Evolutionary conservation across 2,888 invertebrate genomes (phyloP).

Genomic region (Idaea dimidiata): DNA sequence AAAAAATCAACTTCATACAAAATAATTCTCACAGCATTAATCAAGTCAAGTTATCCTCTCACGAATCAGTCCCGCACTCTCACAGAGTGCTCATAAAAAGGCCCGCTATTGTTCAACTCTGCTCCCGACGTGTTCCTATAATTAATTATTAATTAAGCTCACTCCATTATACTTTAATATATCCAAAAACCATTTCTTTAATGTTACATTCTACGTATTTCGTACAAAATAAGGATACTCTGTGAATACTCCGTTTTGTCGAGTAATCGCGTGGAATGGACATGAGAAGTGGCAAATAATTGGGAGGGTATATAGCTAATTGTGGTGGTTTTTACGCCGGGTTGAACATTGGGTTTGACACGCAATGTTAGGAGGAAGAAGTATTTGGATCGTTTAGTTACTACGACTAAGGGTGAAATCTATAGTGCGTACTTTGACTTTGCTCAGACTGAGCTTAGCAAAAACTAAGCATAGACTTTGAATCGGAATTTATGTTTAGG

Average conservation of each 20-base stretch:
- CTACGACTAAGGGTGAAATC: too few relatives aligned
- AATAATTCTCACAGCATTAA: slow-evolving; percentile 12
- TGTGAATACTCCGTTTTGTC: slow-evolving; percentile 5
- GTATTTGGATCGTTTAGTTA: background rate
- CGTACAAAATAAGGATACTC: background rate
- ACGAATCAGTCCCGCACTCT: slow-evolving; percentile 7
- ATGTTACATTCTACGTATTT: slow-evolving; percentile 19
- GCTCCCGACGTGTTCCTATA: slow-evolving; percentile 28
- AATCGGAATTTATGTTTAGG: too few relatives aligned
- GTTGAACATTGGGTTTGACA: background rate
- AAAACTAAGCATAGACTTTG: too few relatives aligned
- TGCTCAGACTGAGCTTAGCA: too few relatives aligned
- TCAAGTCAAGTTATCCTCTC: slow-evolving; percentile 9
- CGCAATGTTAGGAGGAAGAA: background rate
- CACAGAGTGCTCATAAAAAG: slow-evolving; percentile 6
- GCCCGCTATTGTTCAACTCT: slow-evolving; percentile 10
- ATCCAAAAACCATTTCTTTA: slow-evolving; percentile 29
- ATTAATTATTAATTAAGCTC: slow-evolving; percentile 33
- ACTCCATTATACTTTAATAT: slow-evolving; percentile 24
- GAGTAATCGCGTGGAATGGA: slow-evolving; percentile 25
- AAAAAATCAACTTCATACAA: background rate
- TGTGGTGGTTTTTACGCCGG: slow-evolving; percentile 9
- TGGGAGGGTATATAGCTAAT: slow-evolving; percentile 18
- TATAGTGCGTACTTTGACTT: too few relatives aligned
- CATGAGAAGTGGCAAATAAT: slow-evolving; percentile 22